A percentile compares a stretch with the other conserved stretches of the same genome.
phyloP scores from a whole-genome alignment of 2,113 vertebrate genomes.

The Sebastes schlegelii region DNA sequence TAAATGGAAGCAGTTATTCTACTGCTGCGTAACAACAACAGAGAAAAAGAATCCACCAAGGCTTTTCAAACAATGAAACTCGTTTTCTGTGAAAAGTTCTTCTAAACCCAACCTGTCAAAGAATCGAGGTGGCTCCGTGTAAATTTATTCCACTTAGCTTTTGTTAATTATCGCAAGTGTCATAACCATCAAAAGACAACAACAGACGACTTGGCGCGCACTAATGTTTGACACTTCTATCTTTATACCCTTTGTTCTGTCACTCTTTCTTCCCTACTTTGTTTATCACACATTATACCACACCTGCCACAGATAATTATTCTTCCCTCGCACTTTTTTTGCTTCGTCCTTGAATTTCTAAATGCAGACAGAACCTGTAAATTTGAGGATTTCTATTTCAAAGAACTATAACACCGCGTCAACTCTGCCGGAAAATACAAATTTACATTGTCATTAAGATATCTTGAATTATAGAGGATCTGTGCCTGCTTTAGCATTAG shows the following conservation, averaged over 20 bases:
- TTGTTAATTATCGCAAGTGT: conserved; percentile 80
- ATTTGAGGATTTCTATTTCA: conserved; percentile 17
- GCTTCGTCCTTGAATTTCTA: conserved; percentile 57
- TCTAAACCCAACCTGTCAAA: conserved; percentile 62
- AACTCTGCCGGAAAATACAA: neutral
- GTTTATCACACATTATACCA: conserved; percentile 71
- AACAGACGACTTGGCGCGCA: conserved; percentile 67
- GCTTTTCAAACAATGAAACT: conserved; percentile 55
- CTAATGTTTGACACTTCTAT: conserved; percentile 73
- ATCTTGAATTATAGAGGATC: neutral
- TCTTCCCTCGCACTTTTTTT: conserved; percentile 38
- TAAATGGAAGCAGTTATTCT: conserved; percentile 47
- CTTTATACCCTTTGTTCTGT: conserved; percentile 73
- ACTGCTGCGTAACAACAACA: neutral
- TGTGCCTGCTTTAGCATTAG: neutral
- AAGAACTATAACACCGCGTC: conserved; percentile 2
- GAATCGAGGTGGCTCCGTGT: conserved; percentile 59
- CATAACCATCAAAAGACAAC: conserved; percentile 78
- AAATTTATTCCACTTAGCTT: conserved; percentile 68
- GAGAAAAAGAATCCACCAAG: conserved; percentile 21
- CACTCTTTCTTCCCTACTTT: conserved; percentile 58
- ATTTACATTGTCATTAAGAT: neutral
- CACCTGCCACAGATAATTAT: conserved; percentile 69
- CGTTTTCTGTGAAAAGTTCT: conserved; percentile 51
- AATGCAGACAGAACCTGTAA: conserved; percentile 34